These are phyloP conservation scores for Noctua janthina DNA, from an alignment of 2,888 invertebrate genomes.

Conservation along the genomic window DNA sequence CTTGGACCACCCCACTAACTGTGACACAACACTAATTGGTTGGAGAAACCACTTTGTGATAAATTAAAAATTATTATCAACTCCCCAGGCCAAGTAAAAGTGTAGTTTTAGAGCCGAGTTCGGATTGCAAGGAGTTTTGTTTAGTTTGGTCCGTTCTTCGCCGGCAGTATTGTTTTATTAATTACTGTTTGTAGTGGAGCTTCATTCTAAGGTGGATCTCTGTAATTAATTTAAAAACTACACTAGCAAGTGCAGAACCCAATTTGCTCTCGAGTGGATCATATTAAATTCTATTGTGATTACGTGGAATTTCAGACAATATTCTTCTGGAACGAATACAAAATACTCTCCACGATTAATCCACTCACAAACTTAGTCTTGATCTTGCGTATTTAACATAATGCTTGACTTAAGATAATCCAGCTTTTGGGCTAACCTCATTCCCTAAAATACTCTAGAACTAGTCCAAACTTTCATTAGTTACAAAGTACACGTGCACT, in stretches of 20 bases:
- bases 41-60: constrained; percentile 74
- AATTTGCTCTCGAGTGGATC: constrained; percentile 12
- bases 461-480: constrained; percentile 15
- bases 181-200: constrained; percentile 37
- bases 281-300: background rate
- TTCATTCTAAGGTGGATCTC: constrained; percentile 18
- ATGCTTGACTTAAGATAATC: background rate
- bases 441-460: constrained; percentile 23
- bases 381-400: background rate
- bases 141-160: constrained; percentile 41
- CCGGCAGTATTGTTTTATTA: constrained; percentile 47
- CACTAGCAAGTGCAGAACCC: background rate
- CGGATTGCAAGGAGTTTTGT: constrained; percentile 54
- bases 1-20: constrained; percentile 74
- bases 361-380: background rate
- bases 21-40: constrained; percentile 81
- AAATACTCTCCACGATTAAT: background rate
- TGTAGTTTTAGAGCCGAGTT: constrained; percentile 56
- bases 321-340: background rate
- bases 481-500: constrained; percentile 44
- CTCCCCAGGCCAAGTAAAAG: constrained; percentile 55
- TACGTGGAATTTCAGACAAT: background rate
- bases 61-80: constrained; percentile 73
- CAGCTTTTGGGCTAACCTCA: background rate
- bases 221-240: constrained; percentile 47